Base-by-base conservation (phyloP, 2,888 invertebrate species). In the Apodemia zela region DNA sequence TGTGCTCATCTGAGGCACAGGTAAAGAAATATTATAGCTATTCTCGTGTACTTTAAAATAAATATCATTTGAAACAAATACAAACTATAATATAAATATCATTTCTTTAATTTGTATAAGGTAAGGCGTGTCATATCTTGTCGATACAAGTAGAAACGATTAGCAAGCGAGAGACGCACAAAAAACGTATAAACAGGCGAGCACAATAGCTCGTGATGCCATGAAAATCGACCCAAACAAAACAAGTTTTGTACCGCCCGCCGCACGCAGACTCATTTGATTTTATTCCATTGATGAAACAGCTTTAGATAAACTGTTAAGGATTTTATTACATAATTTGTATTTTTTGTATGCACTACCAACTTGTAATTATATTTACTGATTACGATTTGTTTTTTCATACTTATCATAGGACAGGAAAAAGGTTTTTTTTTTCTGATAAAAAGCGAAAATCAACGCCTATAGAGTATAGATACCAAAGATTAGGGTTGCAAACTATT, bases 161-260 rank as follows among this genome's bases (percentile, higher is more conserved):
- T 82, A 82, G 76, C 81, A 63, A 61, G 73, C 74, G 68, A 69
- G 66, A 72, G 71, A 72, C 66, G 71, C 79, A 84, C 82, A 83
- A 79, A 68, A 59, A 58, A 61, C 62, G 74, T 70, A 75, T 72
- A 78, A 79, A 73, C 72, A 70, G 69, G 72, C 78, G 72, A 72
- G 71, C 75, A 85, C 85, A 85, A 87, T 81, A 76, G 75, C 70
- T 66, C 68, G 73, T 21, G 51, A 79, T 78, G 77, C 82, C 82
- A 80, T 84, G 84, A 83, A 85, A 80, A 85, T 84, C 77, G 75
- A 69, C 73, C 79, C 82, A 81, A 84, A 84, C 79, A 85, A 84
- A 82, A 80, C 78, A 74, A 75, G 75, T 73, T 76, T 76, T 73
- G 74, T 72, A 75, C 71, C 71, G 68, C 70, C 74, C 67, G 69